Evolutionary conservation across 2,888 invertebrate species (phyloP).

Genomic region (Elysia crispata): DNA sequence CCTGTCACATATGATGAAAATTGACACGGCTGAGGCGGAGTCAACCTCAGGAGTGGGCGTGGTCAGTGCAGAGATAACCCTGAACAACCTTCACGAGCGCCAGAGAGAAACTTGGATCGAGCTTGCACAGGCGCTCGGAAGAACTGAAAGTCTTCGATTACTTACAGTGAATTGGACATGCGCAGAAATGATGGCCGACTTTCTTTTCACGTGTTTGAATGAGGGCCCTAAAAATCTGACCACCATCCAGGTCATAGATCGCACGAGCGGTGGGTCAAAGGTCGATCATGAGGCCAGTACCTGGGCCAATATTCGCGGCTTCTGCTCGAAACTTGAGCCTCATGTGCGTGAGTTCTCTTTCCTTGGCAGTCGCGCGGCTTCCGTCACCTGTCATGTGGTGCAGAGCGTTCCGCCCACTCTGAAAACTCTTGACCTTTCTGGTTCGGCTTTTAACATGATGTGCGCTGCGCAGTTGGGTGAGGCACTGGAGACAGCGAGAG

Average conservation of each 20-base stretch:
- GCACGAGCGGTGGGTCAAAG: neutral
- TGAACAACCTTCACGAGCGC: slow-evolving; percentile 62
- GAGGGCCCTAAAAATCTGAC: neutral
- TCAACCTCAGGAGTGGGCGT: slow-evolving; percentile 52
- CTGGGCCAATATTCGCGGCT: slow-evolving; percentile 67
- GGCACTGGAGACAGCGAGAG: neutral
- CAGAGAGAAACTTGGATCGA: slow-evolving; percentile 57
- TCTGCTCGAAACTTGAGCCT: slow-evolving; percentile 60
- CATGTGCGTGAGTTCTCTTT: slow-evolving; percentile 62
- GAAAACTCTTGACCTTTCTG: slow-evolving; percentile 58
- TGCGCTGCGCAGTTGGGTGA: slow-evolving; percentile 64
- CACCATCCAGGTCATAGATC: neutral
- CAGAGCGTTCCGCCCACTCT: slow-evolving; percentile 65
- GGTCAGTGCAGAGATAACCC: slow-evolving; percentile 63
- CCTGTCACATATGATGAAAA: slow-evolving; percentile 53
- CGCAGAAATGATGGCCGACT: slow-evolving; percentile 64
- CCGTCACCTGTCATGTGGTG: slow-evolving; percentile 67
- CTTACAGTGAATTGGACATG: slow-evolving; percentile 67
- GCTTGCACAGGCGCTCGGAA: slow-evolving; percentile 61
- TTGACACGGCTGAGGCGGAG: neutral
- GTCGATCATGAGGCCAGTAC: slow-evolving; percentile 60
- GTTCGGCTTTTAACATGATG: slow-evolving; percentile 66
- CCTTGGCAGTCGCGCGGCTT: slow-evolving; percentile 57
- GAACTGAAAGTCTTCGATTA: slow-evolving; percentile 55
- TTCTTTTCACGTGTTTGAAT: slow-evolving; percentile 59